Percentiles rank a stretch among this genome's conserved stretches.
Evolutionary conservation across 2,113 vertebrate genomes (phyloP).

Genomic region (Rhombomys opimus): DNA sequence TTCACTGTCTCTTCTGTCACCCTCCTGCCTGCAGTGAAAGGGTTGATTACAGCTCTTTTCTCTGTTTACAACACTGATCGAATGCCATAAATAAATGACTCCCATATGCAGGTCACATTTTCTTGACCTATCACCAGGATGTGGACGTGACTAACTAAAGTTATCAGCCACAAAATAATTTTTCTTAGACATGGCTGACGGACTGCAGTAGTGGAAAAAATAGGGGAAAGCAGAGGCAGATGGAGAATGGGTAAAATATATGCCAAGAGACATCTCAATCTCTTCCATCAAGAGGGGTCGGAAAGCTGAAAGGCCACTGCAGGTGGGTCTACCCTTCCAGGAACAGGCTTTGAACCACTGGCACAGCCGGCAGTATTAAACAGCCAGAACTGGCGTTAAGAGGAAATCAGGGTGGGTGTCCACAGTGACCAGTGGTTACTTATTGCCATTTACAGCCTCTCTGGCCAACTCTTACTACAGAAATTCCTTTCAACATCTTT

Average conservation of each 20-base stretch:
- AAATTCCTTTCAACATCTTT: constrained; percentile 61
- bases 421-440: constrained; percentile 38
- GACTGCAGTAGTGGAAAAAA: not conserved
- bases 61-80: constrained; percentile 1
- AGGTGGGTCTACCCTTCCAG: not conserved
- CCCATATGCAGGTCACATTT: not conserved
- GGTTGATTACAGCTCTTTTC: constrained; percentile 15
- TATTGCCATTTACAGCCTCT: constrained; percentile 38
- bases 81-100: not conserved
- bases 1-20: not conserved
- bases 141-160: not conserved
- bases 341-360: not conserved
- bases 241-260: not conserved
- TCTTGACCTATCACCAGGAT: not conserved
- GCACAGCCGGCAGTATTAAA: not conserved
- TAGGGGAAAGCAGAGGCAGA: not conserved
- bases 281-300: not conserved
- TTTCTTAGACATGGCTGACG: not conserved
- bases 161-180: not conserved
- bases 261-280: not conserved
- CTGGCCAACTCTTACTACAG: constrained; percentile 17
- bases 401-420: not conserved
- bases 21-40: not conserved
- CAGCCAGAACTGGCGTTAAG: not conserved
- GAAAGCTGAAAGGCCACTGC: not conserved